Percentiles rank a stretch among this genome's conserved stretches.
phyloP scores from a whole-genome alignment of 2,797 vertebrate genomes.

The Meriones psammophilus region DNA sequence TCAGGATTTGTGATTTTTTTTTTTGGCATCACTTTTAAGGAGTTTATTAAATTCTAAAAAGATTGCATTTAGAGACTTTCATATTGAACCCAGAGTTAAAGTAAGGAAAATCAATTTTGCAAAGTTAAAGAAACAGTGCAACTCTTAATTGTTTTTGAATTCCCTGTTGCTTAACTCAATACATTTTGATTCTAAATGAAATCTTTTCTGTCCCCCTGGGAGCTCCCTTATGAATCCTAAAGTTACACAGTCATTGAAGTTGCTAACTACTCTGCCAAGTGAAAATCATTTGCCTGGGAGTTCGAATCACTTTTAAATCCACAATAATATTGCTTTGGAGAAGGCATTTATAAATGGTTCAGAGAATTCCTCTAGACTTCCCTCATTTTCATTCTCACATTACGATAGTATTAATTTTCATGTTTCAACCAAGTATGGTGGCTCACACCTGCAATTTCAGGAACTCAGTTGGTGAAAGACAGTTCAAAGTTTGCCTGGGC shows the following conservation, averaged over 20 bases:
- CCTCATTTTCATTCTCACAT: constrained; percentile 32
- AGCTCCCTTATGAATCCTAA: constrained; percentile 64
- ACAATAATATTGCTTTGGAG: constrained; percentile 61
- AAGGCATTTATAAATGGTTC: constrained; percentile 54
- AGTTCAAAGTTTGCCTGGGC: neutral
- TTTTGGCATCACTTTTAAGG: constrained; percentile 71
- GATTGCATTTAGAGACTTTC: constrained; percentile 73
- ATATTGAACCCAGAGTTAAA: constrained; percentile 75
- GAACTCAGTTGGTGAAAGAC: neutral
- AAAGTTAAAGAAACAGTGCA: constrained; percentile 68
- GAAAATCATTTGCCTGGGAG: constrained; percentile 66
- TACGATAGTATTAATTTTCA: constrained; percentile 61
- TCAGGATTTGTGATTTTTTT: constrained; percentile 71
- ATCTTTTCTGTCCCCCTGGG: constrained; percentile 75
- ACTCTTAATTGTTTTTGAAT: constrained; percentile 81
- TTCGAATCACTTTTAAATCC: constrained; percentile 73
- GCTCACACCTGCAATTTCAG: neutral
- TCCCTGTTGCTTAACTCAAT: constrained; percentile 76
- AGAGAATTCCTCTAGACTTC: constrained; percentile 62
- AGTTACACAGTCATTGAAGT: constrained; percentile 74
- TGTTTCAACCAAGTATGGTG: neutral
- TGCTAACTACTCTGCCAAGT: constrained; percentile 73
- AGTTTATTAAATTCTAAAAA: constrained; percentile 79
- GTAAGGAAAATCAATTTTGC: constrained; percentile 80
- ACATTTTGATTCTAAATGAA: constrained; percentile 74